Evolutionary conservation across 2,888 invertebrate genomes (phyloP).

Genomic region (Heliconius charithonia): DNA sequence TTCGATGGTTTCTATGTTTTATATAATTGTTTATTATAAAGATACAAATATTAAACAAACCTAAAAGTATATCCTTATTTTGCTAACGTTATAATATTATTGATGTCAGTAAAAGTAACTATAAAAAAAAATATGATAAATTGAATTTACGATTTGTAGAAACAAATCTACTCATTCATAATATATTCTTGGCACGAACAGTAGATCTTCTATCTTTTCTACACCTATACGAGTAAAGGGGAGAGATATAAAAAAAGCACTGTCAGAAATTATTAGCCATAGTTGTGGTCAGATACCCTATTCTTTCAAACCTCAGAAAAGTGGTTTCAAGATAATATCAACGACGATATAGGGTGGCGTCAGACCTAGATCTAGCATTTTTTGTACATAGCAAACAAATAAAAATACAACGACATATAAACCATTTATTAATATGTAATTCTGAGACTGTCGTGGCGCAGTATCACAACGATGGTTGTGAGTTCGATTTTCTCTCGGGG

Average conservation of each 20-base stretch:
- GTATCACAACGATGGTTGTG: too few relatives aligned
- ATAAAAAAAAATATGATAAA: conserved; percentile 39
- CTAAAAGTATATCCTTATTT: neutral
- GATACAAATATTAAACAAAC: neutral
- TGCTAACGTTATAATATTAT: neutral
- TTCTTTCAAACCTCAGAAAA: conserved; percentile 46
- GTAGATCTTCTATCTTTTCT: conserved; percentile 41
- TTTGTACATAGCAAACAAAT: neutral
- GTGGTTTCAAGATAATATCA: conserved; percentile 38
- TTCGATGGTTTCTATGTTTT: conserved; percentile 53
- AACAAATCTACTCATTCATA: conserved; percentile 44
- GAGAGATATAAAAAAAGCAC: conserved; percentile 36
- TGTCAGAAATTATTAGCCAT: conserved; percentile 44
- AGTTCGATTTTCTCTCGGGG: too few relatives aligned
- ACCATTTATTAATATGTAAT: too few relatives aligned
- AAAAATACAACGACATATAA: too few relatives aligned
- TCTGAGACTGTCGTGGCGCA: too few relatives aligned
- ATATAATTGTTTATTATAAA: conserved; percentile 37
- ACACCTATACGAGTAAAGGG: conserved; percentile 35
- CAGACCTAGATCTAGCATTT: conserved; percentile 19
- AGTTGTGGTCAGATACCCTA: conserved; percentile 76
- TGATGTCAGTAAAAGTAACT: conserved; percentile 26
- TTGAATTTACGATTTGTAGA: conserved; percentile 31
- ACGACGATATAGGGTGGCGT: conserved; percentile 26
- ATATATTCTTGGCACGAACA: conserved; percentile 46